phyloP scores from a whole-genome alignment of 2,113 vertebrate species.

The Telmatochromis bifrenatus region DNA sequence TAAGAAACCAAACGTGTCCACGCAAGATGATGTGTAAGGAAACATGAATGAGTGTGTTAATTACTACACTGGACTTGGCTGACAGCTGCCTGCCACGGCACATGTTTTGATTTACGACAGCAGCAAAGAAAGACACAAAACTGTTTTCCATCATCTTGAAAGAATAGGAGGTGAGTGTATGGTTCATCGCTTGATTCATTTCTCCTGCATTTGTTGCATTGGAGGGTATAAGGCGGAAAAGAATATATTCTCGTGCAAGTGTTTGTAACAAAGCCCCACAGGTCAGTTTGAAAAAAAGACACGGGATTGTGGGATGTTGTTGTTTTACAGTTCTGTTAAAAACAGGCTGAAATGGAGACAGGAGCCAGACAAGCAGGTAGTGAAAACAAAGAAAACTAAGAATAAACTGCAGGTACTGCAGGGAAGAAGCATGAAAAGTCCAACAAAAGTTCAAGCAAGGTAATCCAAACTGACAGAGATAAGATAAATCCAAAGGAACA shows the following conservation, averaged over 20 bases:
- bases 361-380: neutral
- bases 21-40: neutral
- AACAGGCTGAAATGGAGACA: neutral
- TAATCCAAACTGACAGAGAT: neutral
- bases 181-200: constrained; percentile 41
- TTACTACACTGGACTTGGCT: constrained; percentile 19
- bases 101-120: constrained; percentile 38
- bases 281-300: neutral
- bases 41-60: constrained; percentile 35
- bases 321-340: neutral
- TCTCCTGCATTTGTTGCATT: neutral
- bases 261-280: neutral
- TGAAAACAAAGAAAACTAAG: neutral
- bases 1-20: neutral
- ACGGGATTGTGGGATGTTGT: neutral
- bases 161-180: neutral
- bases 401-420: neutral
- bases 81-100: constrained; percentile 8
- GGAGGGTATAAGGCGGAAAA: neutral
- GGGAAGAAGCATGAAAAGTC: neutral
- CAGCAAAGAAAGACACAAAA: neutral
- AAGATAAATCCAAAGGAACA: neutral
- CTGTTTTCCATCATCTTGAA: constrained; percentile 9
- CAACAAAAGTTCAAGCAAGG: neutral
- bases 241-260: neutral